These are phyloP conservation scores for Drosophila peninsularis DNA, from an alignment of 2,888 invertebrate genomes.

Conservation along the genomic window DNA sequence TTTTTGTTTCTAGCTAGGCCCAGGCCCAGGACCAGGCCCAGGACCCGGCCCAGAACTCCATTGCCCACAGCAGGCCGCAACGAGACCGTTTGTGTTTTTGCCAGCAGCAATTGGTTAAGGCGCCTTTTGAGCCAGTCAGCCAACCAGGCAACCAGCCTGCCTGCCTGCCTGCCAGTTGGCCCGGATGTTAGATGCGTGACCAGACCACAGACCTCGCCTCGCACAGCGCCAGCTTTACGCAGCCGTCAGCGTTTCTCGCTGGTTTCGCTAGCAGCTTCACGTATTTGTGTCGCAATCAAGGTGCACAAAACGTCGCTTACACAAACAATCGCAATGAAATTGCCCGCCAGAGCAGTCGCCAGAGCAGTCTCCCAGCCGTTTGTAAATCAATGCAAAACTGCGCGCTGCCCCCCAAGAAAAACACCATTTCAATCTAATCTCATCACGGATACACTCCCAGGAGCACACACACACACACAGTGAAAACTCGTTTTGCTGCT, in stretches of 20 bases:
- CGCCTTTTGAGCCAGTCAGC: constrained; percentile 22
- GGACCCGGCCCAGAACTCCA: constrained; percentile 1
- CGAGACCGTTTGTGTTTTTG: constrained; percentile 40
- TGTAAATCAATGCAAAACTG: constrained; percentile 31
- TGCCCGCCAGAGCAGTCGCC: constrained; percentile 1
- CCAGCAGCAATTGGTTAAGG: constrained; percentile 50
- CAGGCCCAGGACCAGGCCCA: too few relatives aligned
- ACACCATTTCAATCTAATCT: constrained; percentile 21
- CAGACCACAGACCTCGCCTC: constrained; percentile 16
- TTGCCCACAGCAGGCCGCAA: constrained; percentile 42
- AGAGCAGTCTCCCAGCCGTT: constrained; percentile 8
- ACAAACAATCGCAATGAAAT: constrained; percentile 38
- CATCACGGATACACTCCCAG: background rate
- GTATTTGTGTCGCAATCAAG: constrained; percentile 71
- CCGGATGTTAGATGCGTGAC: constrained; percentile 36
- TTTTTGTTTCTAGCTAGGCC: constrained; percentile 19
- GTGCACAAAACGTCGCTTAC: constrained; percentile 49
- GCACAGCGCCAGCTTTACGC: background rate
- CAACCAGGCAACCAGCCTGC: background rate
- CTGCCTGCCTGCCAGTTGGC: constrained; percentile 4
- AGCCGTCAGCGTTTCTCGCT: constrained; percentile 17
- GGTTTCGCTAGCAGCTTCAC: constrained; percentile 44
- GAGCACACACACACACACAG: background rate
- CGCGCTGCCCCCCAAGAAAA: constrained; percentile 13
- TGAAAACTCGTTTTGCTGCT: background rate